Base-by-base conservation (phyloP, 2,113 vertebrate species). In the Alectura lathami region DNA sequence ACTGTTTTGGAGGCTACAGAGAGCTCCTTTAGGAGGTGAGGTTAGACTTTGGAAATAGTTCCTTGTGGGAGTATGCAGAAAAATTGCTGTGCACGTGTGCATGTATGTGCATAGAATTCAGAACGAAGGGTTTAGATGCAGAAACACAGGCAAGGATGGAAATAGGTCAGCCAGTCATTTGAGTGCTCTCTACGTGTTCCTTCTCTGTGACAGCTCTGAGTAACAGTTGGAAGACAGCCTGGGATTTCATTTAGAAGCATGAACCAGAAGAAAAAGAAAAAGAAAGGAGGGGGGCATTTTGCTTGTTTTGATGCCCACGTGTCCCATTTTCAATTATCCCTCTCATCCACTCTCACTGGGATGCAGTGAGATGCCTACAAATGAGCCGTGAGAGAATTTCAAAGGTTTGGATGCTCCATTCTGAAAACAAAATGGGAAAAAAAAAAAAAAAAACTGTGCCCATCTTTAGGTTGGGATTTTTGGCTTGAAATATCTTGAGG, bases 151-250 rank as follows among this genome's bases (percentile, higher is more conserved):
- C 94, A 73, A 80, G 88, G 89, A 93, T 94, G 91, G 93, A 97
- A 96, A 95, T 94, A 96, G 93, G 95, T 96, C 96, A 97, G 83
- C 84, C 68, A 84, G 91, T 91, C 1, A 11, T 86, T 96, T 89
- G 89, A 86, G 91, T 86, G 88, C 83, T 96, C 75, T 92, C 84
- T 85, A 18, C 12, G 3, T 93, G 95, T 68, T 89, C 64, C 91
- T 83, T 60, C 88, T 67, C 79, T 36, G 89, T 96, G 94, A 88
- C 96, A 89, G 91, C 88, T 93, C 93, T 17, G 85, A 91, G 94
- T 3, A 88, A 85, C 87, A 48, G 60, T 27, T 93, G 89, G 94
- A 95, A 94, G 73, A 88, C 94, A 96, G 93, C 89, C 85, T 95
- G 93, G 95, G 94, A 96, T 95, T 97, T 93, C 85, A 83, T 89